Evolutionary conservation across 2,797 vertebrate species (phyloP).

Genomic region (Meda fulgida): DNA sequence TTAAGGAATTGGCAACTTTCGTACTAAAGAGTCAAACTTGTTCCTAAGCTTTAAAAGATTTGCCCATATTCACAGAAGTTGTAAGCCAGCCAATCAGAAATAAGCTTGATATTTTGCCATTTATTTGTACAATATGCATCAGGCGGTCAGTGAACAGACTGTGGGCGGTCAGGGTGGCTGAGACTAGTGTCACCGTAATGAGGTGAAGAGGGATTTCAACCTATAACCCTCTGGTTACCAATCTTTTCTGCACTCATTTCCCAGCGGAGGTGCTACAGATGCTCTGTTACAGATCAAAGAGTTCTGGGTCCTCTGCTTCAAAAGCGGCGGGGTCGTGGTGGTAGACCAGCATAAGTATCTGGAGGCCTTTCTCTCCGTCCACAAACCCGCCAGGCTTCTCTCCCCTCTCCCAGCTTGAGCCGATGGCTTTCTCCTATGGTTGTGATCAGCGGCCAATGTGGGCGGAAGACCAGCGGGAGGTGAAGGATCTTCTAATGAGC

Average conservation of each 20-base stretch:
- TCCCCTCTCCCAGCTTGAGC: slow-evolving; percentile 2
- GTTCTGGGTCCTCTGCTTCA: slow-evolving; percentile 17
- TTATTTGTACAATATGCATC: neutral
- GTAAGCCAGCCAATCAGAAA: neutral
- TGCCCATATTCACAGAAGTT: neutral
- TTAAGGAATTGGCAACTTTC: neutral
- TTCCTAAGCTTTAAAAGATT: too few relatives aligned
- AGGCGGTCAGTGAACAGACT: neutral
- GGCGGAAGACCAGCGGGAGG: slow-evolving; percentile 4
- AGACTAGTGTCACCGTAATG: neutral
- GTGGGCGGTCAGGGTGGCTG: neutral
- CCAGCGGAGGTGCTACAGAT: slow-evolving; percentile 33
- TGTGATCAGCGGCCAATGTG: slow-evolving; percentile 37
- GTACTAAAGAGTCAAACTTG: neutral
- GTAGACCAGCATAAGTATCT: slow-evolving; percentile 26
- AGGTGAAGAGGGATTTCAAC: slow-evolving; percentile 31
- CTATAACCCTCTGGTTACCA: slow-evolving; percentile 8
- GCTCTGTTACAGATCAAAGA: slow-evolving; percentile 43
- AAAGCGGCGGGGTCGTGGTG: slow-evolving; percentile 14
- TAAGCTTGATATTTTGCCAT: neutral
- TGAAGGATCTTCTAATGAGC: slow-evolving; percentile 32
- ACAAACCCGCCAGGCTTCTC: neutral
- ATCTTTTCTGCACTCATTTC: slow-evolving; percentile 19
- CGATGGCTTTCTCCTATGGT: slow-evolving; percentile 19
- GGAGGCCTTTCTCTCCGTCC: slow-evolving; percentile 10